phyloP scores from a whole-genome alignment of 2,888 invertebrate species.

The Eupithecia vulgata region DNA sequence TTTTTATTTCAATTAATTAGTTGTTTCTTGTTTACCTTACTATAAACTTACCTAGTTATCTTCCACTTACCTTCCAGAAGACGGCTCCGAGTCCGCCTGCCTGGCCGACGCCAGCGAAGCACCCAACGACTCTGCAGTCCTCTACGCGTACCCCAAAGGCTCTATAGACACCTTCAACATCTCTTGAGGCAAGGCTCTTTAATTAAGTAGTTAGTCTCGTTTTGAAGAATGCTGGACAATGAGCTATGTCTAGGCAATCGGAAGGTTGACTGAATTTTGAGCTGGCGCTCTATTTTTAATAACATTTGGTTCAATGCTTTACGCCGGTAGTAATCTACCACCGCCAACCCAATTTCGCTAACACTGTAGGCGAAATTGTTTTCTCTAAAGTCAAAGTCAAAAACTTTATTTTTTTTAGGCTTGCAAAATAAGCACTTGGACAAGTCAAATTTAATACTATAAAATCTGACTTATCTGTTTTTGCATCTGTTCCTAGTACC shows the following conservation, averaged over 20 bases:
- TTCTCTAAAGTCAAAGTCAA: no score
- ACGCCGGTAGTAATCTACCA: not conserved
- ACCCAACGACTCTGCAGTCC: slow-evolving; percentile 63
- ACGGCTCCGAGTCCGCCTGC: slow-evolving; percentile 47
- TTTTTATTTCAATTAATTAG: not conserved
- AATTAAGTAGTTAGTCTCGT: slow-evolving; percentile 3
- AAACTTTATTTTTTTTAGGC: no score
- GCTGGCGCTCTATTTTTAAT: not conserved
- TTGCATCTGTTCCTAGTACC: not conserved
- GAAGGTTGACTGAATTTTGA: not conserved
- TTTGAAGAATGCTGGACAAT: not conserved
- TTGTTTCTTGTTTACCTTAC: not conserved
- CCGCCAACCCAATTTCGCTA: not conserved
- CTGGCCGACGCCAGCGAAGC: slow-evolving; percentile 61
- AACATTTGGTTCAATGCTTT: not conserved
- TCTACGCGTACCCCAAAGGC: slow-evolving; percentile 70
- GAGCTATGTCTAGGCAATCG: not conserved
- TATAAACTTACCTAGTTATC: not conserved
- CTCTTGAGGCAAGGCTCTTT: slow-evolving; percentile 42
- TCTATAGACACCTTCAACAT: slow-evolving; percentile 66
- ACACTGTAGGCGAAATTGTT: not conserved
- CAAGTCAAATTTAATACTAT: no score
- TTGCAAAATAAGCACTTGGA: no score
- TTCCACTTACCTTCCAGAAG: slow-evolving; percentile 42
- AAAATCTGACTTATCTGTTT: not conserved